Conservation (phyloP, 2,888 invertebrate genomes). For the Tricholauxania praeusta region DNA sequence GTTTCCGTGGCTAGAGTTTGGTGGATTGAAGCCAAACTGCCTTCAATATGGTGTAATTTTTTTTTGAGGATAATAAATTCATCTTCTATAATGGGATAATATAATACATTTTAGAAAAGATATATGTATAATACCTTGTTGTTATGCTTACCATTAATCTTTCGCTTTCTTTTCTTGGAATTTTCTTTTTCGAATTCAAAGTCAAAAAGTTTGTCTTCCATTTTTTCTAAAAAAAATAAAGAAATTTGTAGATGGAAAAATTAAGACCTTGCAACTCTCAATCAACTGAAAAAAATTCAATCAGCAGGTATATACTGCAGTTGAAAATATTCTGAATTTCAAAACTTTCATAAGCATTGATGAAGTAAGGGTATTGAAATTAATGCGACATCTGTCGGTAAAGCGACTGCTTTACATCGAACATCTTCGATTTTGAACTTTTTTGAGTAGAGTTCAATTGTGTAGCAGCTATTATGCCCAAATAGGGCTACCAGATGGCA, state of each 20-base stretch:
- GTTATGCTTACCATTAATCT: background rate
- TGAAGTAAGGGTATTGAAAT: background rate
- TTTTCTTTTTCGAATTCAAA: background rate
- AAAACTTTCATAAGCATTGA: background rate
- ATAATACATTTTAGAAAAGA: too few species aligned
- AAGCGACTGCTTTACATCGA: background rate
- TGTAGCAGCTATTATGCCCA: background rate
- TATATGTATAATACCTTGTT: too few species aligned
- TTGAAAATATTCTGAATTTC: too few species aligned
- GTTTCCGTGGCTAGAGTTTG: background rate
- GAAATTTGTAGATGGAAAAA: background rate
- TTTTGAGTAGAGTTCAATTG: background rate
- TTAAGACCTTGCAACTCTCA: too few species aligned
- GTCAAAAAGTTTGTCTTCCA: background rate
- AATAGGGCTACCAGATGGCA: too few species aligned
- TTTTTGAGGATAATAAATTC: too few species aligned
- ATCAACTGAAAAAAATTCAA: too few species aligned
- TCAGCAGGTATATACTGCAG: too few species aligned
- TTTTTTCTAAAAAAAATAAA: background rate
- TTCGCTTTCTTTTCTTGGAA: background rate
- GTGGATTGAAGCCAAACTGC: background rate
- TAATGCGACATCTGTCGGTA: conserved; percentile 1
- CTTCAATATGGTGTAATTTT: too few species aligned
- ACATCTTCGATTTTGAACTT: background rate
- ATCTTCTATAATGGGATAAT: too few species aligned